These are phyloP conservation scores for Brachypodius melanocephalos DNA, from an alignment of 2,113 vertebrate species.

Conservation along the genomic window DNA sequence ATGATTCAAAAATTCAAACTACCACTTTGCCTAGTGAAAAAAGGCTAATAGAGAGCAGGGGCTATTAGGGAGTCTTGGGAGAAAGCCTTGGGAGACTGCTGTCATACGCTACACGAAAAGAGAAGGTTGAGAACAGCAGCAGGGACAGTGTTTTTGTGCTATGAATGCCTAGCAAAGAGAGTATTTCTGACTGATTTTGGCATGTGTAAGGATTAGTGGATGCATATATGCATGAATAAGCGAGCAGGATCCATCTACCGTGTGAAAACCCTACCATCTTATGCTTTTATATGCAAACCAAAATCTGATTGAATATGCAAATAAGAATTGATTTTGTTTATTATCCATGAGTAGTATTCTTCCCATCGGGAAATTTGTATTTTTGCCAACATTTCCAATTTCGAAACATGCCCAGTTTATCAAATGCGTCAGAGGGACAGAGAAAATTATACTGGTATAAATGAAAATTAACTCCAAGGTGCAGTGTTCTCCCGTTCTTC, in stretches of 20 bases:
- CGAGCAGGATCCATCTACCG: conserved; percentile 34
- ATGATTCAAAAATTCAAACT: conserved; percentile 27
- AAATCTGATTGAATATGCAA: conserved; percentile 62
- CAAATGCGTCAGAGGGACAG: conserved; percentile 29
- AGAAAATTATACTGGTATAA: not conserved
- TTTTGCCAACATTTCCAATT: conserved; percentile 39
- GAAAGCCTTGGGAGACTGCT: not conserved
- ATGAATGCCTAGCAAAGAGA: conserved; percentile 29
- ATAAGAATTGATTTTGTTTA: conserved; percentile 63
- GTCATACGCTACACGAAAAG: not conserved
- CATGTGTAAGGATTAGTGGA: conserved; percentile 40
- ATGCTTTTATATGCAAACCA: conserved; percentile 54
- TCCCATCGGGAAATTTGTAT: conserved; percentile 32
- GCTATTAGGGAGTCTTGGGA: not conserved
- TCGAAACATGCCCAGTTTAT: conserved; percentile 8
- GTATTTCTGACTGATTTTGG: conserved; percentile 48
- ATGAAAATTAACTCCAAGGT: conserved; percentile 20
- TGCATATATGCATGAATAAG: conserved; percentile 51
- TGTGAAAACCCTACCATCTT: conserved; percentile 57
- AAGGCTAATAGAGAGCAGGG: not conserved
- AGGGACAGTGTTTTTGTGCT: conserved; percentile 41
- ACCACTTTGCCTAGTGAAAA: conserved; percentile 1
- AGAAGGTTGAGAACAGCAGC: conserved; percentile 24
- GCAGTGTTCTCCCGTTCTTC: not conserved
- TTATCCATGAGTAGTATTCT: conserved; percentile 47